These are phyloP conservation scores for Hemicentrotus pulcherrimus DNA, from an alignment of 35 echinoderm and acorn worm species.

Conservation along the genomic window DNA sequence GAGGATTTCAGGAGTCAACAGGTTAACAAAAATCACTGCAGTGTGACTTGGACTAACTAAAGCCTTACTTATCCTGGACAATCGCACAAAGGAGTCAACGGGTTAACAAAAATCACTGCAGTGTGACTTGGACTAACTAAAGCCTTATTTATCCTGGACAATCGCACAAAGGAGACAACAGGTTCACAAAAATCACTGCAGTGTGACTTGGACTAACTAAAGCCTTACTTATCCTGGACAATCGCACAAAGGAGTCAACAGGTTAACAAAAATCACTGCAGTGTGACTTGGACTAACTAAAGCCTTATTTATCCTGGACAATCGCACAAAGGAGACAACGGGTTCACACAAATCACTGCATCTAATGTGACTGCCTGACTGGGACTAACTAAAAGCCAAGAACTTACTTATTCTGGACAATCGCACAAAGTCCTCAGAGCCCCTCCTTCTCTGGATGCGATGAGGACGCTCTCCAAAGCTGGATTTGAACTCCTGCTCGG, in stretches of 20 bases:
- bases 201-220: too few relatives aligned
- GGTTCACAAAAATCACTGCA: too few relatives aligned
- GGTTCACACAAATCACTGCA: too few relatives aligned
- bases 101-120: too few relatives aligned
- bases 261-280: too few relatives aligned
- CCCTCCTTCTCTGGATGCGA: conserved; percentile 64
- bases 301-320: conserved; percentile 76
- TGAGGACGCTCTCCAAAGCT: conserved; percentile 59
- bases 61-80: conserved; percentile 77
- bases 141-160: conserved; percentile 76
- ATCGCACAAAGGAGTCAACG: conserved; percentile 61
- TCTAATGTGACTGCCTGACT: too few relatives aligned
- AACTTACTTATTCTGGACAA: conserved; percentile 80
- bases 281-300: too few relatives aligned
- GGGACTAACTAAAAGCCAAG: not conserved
- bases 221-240: conserved; percentile 77
- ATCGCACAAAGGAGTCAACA: conserved; percentile 60
- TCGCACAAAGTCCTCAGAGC: conserved; percentile 72
- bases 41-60: too few relatives aligned
- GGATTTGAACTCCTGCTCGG: conserved; percentile 77
- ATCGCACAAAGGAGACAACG: conserved; percentile 32
- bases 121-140: too few relatives aligned
- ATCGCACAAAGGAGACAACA: conserved; percentile 60
- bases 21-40: too few relatives aligned
- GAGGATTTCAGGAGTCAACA: too few relatives aligned